Evolutionary conservation across 2,888 invertebrate genomes (phyloP).

Genomic region (Meteorus cinctellus): DNA sequence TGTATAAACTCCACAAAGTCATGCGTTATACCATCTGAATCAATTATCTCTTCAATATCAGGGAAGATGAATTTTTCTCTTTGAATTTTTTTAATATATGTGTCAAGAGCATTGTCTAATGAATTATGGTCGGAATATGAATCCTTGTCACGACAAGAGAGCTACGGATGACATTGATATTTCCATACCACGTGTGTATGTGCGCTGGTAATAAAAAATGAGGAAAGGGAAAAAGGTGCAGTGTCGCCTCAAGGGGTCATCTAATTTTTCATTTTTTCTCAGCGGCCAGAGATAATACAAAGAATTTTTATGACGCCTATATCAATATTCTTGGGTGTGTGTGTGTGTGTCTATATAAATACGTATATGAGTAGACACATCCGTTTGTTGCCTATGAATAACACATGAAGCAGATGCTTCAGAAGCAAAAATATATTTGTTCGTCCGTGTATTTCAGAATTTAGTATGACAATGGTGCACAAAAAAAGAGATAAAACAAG

Average conservation of each 20-base stretch:
- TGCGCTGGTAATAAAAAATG: background rate
- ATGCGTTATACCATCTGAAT: background rate
- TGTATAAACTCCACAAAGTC: background rate
- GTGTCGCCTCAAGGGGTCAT: background rate
- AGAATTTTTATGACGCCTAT: background rate
- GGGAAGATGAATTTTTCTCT: background rate
- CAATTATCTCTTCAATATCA: background rate
- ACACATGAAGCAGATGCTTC: background rate
- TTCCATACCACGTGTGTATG: slow-evolving; percentile 2
- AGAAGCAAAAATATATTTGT: background rate
- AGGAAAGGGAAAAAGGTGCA: background rate
- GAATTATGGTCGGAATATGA: slow-evolving; percentile 4
- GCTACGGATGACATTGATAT: background rate
- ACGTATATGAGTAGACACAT: background rate
- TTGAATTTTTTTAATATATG: background rate
- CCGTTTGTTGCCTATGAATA: background rate
- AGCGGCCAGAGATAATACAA: background rate
- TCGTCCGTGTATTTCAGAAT: background rate
- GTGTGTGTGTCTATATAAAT: background rate
- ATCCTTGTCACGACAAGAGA: background rate
- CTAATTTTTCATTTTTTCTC: slow-evolving; percentile 3
- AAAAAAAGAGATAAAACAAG: background rate
- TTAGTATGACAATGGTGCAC: background rate
- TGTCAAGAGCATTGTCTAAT: slow-evolving; percentile 1
- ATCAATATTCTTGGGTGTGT: background rate